These are phyloP conservation scores for Pelusios castaneus DNA, from an alignment of 2,113 vertebrate genomes.

Conservation along the genomic window DNA sequence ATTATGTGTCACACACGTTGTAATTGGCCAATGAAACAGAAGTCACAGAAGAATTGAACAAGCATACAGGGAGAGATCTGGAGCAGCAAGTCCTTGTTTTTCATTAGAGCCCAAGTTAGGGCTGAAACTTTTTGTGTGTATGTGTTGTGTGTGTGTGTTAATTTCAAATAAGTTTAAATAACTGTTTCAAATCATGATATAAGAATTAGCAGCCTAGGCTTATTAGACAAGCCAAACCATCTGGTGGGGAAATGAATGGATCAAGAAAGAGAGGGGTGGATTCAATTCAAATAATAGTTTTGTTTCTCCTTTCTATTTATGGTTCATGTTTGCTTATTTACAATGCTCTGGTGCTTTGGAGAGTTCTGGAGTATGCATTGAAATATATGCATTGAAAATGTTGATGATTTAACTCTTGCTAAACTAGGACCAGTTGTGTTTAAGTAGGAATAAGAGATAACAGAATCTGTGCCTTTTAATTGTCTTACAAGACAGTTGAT, in stretches of 20 bases:
- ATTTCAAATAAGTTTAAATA: not conserved
- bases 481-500: not conserved
- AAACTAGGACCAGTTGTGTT: not conserved
- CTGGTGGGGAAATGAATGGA: not conserved
- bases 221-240: constrained; percentile 14
- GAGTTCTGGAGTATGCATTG: not conserved
- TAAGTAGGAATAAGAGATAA: not conserved
- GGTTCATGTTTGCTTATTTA: not conserved
- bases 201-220: not conserved
- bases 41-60: not conserved
- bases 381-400: not conserved
- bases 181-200: too few relatives aligned
- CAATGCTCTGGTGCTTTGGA: not conserved
- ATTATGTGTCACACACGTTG: not conserved
- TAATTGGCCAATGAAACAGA: not conserved
- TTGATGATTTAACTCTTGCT: not conserved
- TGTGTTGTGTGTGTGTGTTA: too few relatives aligned
- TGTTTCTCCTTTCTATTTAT: not conserved
- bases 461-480: not conserved
- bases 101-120: not conserved
- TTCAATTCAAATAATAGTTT: not conserved
- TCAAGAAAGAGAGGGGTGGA: not conserved
- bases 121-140: not conserved
- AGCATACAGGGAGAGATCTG: not conserved
- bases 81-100: not conserved